Conservation (phyloP, 2,797 vertebrate species). For the Allobates femoralis region DNA sequence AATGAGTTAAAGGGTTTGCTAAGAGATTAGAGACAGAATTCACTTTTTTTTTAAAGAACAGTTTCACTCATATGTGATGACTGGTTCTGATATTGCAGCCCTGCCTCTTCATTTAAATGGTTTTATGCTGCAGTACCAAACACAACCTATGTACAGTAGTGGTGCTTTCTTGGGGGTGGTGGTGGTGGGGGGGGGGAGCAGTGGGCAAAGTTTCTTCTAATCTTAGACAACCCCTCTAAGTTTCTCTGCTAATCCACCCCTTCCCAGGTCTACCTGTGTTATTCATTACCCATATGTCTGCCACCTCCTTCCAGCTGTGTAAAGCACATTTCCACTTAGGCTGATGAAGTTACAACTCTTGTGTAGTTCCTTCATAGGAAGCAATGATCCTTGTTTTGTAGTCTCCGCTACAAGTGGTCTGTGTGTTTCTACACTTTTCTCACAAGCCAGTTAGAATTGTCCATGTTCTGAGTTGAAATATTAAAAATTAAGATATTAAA, state of each 20-base stretch:
- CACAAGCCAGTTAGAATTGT: constrained; percentile 30
- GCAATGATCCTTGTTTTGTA: constrained; percentile 21
- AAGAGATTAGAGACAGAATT: background rate
- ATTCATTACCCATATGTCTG: background rate
- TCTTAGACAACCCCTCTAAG: background rate
- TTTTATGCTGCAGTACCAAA: background rate
- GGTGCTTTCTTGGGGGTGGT: background rate
- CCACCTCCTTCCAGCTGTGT: constrained; percentile 16
- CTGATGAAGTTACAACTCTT: constrained; percentile 18
- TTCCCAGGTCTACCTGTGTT: background rate
- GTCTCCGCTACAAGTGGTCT: constrained; percentile 33
- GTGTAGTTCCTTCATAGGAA: constrained; percentile 26
- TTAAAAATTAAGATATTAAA: constrained; percentile 35
- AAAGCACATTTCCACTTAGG: constrained; percentile 24
- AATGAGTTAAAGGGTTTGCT: background rate
- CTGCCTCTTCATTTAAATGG: background rate
- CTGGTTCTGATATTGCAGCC: background rate
- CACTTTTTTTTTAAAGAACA: background rate
- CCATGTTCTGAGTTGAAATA: constrained; percentile 35
- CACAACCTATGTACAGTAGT: background rate
- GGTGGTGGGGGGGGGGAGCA: background rate
- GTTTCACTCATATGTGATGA: background rate
- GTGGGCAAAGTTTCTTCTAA: background rate
- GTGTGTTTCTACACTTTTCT: constrained; percentile 41
- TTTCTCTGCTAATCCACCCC: background rate